Percentiles rank a stretch among this genome's conserved stretches.
Evolutionary conservation across 1,140 invertebrate species (phyloP).

Genomic region (Charaxes varanes): DNA sequence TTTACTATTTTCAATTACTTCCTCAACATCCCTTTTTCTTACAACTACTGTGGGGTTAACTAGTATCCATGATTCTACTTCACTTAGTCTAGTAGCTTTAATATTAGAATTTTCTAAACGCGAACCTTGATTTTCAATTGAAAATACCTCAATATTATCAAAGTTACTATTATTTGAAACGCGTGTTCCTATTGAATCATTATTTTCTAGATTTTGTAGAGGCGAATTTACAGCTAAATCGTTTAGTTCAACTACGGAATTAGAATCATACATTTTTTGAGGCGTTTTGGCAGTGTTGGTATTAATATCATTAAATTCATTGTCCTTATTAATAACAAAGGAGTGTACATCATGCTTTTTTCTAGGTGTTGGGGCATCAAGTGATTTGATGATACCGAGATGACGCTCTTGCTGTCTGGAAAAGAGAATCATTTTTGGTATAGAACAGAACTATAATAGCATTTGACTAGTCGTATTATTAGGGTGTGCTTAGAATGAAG

Average conservation of each 20-base stretch:
- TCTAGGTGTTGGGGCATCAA: constrained; percentile 52
- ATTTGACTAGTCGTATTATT: no score
- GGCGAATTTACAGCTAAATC: constrained; percentile 24
- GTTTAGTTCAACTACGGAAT: constrained; percentile 31
- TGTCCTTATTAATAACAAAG: constrained; percentile 54
- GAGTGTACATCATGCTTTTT: constrained; percentile 69
- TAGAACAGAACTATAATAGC: no score
- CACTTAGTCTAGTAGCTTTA: constrained; percentile 36
- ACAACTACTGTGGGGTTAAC: constrained; percentile 46
- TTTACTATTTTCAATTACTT: constrained; percentile 28
- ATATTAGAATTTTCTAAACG: constrained; percentile 26
- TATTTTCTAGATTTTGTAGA: constrained; percentile 5
- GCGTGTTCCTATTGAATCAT: background rate
- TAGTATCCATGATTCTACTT: constrained; percentile 53
- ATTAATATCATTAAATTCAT: constrained; percentile 29
- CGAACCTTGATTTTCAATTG: constrained; percentile 25
- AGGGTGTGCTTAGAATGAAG: no score
- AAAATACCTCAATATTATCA: constrained; percentile 26
- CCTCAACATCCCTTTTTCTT: constrained; percentile 43
- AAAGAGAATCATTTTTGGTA: no score
- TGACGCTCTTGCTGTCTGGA: constrained; percentile 82
- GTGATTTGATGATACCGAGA: constrained; percentile 76
- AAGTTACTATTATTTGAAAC: constrained; percentile 10
- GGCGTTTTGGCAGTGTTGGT: constrained; percentile 32
- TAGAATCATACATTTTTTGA: constrained; percentile 39